phyloP scores from a whole-genome alignment of 2,113 vertebrate genomes.

The Solea senegalensis region DNA sequence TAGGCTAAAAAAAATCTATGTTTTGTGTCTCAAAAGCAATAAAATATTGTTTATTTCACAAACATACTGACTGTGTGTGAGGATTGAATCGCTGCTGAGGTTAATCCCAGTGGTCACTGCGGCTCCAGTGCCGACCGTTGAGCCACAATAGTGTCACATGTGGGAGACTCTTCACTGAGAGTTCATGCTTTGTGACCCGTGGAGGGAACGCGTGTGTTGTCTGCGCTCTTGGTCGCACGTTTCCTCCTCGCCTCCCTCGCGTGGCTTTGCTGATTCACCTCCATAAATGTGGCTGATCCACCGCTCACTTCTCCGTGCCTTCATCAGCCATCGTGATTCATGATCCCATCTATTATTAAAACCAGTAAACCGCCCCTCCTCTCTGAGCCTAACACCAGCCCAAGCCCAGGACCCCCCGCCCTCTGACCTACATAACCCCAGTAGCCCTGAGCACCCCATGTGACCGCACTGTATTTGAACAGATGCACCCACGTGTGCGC shows the following conservation, averaged over 20 bases:
- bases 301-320: slow-evolving; percentile 47
- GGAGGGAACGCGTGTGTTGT: slow-evolving; percentile 41
- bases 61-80: no score
- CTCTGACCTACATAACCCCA: slow-evolving; percentile 86
- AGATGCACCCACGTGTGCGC: slow-evolving; percentile 49
- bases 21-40: no score
- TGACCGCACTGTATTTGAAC: slow-evolving; percentile 49
- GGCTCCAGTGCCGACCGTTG: slow-evolving; percentile 41
- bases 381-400: slow-evolving; percentile 35
- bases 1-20: no score
- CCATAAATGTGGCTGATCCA: slow-evolving; percentile 44
- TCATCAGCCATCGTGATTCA: slow-evolving; percentile 70
- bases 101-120: slow-evolving; percentile 57
- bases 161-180: slow-evolving; percentile 47
- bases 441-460: slow-evolving; percentile 76
- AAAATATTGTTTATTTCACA: no score
- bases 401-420: slow-evolving; percentile 57
- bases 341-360: slow-evolving; percentile 83
- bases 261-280: slow-evolving; percentile 56
- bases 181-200: slow-evolving; percentile 66
- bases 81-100: no score
- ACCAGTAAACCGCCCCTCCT: slow-evolving; percentile 66
- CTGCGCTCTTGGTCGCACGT: not conserved
- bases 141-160: slow-evolving; percentile 69
- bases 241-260: slow-evolving; percentile 5